phyloP scores from a whole-genome alignment of 2,113 vertebrate genomes.

The Anser cygnoides region DNA sequence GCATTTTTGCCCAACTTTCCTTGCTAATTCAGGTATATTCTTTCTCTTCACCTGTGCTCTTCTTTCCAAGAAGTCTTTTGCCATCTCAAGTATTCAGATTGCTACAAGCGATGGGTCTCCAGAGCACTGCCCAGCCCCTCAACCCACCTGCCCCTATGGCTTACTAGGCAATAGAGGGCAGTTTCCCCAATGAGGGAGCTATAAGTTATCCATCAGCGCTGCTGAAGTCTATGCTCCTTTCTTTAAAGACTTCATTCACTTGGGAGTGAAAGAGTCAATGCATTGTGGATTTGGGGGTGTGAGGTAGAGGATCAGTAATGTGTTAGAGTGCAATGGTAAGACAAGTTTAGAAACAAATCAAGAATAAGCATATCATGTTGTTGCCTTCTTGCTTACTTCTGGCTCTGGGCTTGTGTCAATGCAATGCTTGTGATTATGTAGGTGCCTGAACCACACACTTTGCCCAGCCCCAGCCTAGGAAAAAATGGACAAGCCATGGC shows the following conservation, averaged over 20 bases:
- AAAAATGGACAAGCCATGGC: background rate
- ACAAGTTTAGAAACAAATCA: background rate
- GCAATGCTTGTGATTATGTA: background rate
- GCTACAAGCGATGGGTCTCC: background rate
- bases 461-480: background rate
- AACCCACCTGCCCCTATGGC: background rate
- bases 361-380: background rate
- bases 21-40: background rate
- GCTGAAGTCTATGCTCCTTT: background rate
- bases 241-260: background rate
- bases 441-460: background rate
- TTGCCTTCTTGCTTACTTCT: background rate
- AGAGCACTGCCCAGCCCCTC: background rate
- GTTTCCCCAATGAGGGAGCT: background rate
- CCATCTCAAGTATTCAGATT: background rate
- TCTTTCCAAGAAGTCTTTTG: background rate
- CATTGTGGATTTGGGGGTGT: background rate
- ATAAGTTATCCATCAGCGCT: background rate
- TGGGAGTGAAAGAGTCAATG: background rate
- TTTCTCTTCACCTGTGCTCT: background rate
- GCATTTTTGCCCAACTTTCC: background rate
- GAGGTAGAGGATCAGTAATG: background rate
- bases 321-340: background rate
- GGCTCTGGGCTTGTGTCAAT: background rate
- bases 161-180: background rate